Percentiles rank a stretch among this genome's conserved stretches.
These are phyloP conservation scores for Agelaius tricolor DNA, from an alignment of 2,113 vertebrate genomes.

Conservation along the genomic window DNA sequence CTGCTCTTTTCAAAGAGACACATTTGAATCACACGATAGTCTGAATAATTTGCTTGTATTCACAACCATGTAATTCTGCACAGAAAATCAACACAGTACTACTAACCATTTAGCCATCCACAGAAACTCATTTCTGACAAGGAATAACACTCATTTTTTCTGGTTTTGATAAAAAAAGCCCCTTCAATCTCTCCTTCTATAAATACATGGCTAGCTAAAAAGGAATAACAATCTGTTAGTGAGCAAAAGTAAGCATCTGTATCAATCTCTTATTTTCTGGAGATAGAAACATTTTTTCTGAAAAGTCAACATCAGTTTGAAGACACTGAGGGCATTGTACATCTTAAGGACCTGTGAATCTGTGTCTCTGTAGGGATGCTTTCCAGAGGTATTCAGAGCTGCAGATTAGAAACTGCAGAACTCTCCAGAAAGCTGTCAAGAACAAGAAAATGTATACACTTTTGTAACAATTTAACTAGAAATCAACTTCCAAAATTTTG, in stretches of 20 bases:
- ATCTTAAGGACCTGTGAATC: not conserved
- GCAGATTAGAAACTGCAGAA: not conserved
- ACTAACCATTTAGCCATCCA: not conserved
- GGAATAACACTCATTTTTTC: not conserved
- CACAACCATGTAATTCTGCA: not conserved
- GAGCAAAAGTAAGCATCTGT: not conserved
- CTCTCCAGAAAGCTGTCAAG: not conserved
- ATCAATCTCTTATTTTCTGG: not conserved
- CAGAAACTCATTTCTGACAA: not conserved
- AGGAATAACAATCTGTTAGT: not conserved
- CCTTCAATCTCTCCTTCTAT: not conserved
- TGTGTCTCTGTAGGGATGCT: not conserved
- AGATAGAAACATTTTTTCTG: conserved; percentile 1
- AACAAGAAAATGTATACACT: not conserved
- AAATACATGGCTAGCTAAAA: not conserved
- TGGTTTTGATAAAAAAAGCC: not conserved
- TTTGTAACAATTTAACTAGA: not conserved
- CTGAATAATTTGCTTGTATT: not conserved
- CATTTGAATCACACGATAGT: not conserved
- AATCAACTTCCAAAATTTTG: not conserved
- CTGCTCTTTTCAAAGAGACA: not conserved
- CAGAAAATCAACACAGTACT: not conserved
- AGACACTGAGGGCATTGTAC: not conserved
- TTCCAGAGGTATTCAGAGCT: not conserved
- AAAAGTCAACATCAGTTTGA: not conserved